These are phyloP conservation scores for Drosophila repletoides DNA, from an alignment of 1,140 invertebrate genomes.

Conservation along the genomic window DNA sequence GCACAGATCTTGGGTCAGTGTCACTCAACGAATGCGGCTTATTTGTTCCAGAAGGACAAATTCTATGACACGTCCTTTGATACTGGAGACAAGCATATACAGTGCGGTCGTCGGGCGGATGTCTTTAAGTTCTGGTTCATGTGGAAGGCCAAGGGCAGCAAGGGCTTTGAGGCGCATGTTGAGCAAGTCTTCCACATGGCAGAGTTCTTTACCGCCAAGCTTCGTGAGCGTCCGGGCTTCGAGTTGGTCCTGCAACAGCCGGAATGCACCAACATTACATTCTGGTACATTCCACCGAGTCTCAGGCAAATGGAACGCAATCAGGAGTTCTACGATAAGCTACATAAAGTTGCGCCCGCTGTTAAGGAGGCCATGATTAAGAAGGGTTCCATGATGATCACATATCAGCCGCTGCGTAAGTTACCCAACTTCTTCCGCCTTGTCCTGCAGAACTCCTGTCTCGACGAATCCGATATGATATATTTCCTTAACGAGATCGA, in stretches of 20 bases:
- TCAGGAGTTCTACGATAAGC: slow-evolving; percentile 86
- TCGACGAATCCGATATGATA: slow-evolving; percentile 91
- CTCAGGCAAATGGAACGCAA: slow-evolving; percentile 85
- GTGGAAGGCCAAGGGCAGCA: slow-evolving; percentile 97
- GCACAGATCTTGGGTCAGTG: slow-evolving; percentile 86
- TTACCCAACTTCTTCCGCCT: slow-evolving; percentile 96
- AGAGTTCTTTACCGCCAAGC: slow-evolving; percentile 87
- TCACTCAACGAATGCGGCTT: slow-evolving; percentile 90
- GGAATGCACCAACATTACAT: slow-evolving; percentile 96
- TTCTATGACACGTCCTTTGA: slow-evolving; percentile 96
- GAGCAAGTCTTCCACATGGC: slow-evolving; percentile 90
- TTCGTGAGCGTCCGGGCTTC: slow-evolving; percentile 88
- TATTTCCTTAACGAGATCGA: slow-evolving; percentile 95
- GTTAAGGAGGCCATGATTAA: slow-evolving; percentile 98
- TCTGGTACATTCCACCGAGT: slow-evolving; percentile 95
- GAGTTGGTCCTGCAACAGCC: slow-evolving; percentile 90
- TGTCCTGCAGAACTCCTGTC: slow-evolving; percentile 94
- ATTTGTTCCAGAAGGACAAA: slow-evolving; percentile 98
- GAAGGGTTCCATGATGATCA: slow-evolving; percentile 96
- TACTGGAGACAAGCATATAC: slow-evolving; percentile 96
- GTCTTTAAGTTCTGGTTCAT: slow-evolving; percentile 98
- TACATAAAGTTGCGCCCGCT: slow-evolving; percentile 93
- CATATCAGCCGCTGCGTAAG: slow-evolving; percentile 93
- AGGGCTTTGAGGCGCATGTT: slow-evolving; percentile 90
- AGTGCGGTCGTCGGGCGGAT: slow-evolving; percentile 94